Percentiles rank a stretch among this genome's conserved stretches.
Evolutionary conservation across 2,797 vertebrate genomes (phyloP).

Genomic region (Sebastes taczanowskii): DNA sequence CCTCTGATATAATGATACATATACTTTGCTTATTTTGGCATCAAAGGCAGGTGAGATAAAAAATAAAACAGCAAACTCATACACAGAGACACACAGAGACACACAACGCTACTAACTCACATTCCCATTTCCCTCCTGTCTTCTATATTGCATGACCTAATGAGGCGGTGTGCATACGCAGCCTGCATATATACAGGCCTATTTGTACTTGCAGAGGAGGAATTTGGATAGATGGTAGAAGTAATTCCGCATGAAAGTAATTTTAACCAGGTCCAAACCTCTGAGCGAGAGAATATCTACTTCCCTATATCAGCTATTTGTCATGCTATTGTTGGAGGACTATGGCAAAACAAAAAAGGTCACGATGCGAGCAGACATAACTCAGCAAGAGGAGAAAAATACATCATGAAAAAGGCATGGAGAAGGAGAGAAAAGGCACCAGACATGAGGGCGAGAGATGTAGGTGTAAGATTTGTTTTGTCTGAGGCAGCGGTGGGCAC

Average conservation of each 20-base stretch:
- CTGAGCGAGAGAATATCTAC: slow-evolving; percentile 61
- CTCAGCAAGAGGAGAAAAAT: slow-evolving; percentile 63
- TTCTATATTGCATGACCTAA: slow-evolving; percentile 64
- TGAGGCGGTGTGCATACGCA: slow-evolving; percentile 58
- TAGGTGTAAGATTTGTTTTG: slow-evolving; percentile 40
- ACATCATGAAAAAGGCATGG: slow-evolving; percentile 38
- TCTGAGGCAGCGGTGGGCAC: neutral
- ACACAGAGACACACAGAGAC: neutral
- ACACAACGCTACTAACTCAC: neutral
- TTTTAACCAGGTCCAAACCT: slow-evolving; percentile 74
- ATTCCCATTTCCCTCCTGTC: slow-evolving; percentile 16
- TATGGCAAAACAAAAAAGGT: slow-evolving; percentile 75
- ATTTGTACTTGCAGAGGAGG: slow-evolving; percentile 67
- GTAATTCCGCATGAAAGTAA: slow-evolving; percentile 79
- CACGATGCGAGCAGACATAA: slow-evolving; percentile 67
- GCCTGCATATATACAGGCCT: slow-evolving; percentile 60
- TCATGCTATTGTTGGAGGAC: slow-evolving; percentile 74
- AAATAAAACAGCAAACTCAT: slow-evolving; percentile 4
- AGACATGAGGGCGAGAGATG: neutral
- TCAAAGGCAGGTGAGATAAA: slow-evolving; percentile 21
- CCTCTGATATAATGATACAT: neutral
- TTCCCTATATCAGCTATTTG: slow-evolving; percentile 69
- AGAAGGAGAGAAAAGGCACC: neutral
- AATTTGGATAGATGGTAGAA: slow-evolving; percentile 75
- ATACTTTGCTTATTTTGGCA: neutral